A percentile compares a stretch with the other conserved stretches of the same genome.
These are phyloP conservation scores for Tyto alba DNA, from an alignment of 2,113 vertebrate genomes.

Conservation along the genomic window DNA sequence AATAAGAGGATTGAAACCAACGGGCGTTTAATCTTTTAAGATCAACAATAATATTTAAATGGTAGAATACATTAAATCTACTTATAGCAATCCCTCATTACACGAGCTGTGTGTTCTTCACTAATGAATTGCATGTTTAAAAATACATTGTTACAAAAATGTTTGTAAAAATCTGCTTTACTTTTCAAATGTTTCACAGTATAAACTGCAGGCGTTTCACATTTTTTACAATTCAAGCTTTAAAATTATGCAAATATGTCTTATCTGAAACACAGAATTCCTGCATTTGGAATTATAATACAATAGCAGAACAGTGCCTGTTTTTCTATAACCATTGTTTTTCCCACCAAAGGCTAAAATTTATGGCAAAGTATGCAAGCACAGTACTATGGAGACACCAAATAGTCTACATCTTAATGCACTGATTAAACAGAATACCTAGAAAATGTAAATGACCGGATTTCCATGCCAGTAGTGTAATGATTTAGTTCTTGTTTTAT, in stretches of 20 bases:
- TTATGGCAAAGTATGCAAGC: background rate
- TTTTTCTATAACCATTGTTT: background rate
- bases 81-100: slow-evolving; percentile 16
- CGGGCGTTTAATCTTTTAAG: slow-evolving; percentile 45
- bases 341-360: background rate
- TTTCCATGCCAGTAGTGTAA: background rate
- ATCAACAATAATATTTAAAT: slow-evolving; percentile 39
- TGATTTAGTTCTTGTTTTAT: background rate
- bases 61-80: slow-evolving; percentile 26
- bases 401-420: background rate
- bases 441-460: background rate
- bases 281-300: background rate
- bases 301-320: background rate
- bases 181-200: slow-evolving; percentile 5
- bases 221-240: background rate
- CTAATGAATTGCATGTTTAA: slow-evolving; percentile 12
- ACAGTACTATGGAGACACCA: background rate
- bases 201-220: background rate
- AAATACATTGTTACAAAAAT: background rate
- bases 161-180: background rate
- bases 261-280: slow-evolving; percentile 13
- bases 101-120: background rate
- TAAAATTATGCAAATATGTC: slow-evolving; percentile 22
- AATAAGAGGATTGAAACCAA: slow-evolving; percentile 27
- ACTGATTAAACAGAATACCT: background rate